Evolutionary conservation across 2,113 vertebrate genomes (phyloP).

Genomic region (Columba livia): DNA sequence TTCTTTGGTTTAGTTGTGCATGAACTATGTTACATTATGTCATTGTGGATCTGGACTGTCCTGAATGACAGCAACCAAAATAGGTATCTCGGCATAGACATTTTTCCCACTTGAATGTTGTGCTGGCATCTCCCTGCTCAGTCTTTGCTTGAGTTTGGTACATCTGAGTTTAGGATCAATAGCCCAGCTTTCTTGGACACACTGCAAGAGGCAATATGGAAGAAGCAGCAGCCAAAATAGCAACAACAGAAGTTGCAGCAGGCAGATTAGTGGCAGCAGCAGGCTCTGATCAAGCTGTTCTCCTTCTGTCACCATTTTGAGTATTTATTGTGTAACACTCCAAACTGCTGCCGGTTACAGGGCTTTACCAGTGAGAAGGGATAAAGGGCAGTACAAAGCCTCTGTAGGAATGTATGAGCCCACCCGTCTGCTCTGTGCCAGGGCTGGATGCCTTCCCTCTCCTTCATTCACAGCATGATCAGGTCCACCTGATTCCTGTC

Average conservation of each 20-base stretch:
- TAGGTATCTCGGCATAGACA: background rate
- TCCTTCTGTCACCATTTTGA: slow-evolving; percentile 71
- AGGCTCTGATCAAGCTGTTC: slow-evolving; percentile 69
- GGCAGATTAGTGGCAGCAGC: slow-evolving; percentile 63
- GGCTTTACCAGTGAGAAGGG: background rate
- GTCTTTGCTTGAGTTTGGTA: background rate
- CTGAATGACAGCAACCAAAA: background rate
- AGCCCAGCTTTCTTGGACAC: slow-evolving; percentile 4
- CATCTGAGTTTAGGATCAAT: background rate
- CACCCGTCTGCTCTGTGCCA: rapidly evolving
- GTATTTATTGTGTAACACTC: slow-evolving; percentile 20
- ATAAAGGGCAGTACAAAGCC: slow-evolving; percentile 32
- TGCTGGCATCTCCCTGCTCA: background rate
- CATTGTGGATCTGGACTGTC: background rate
- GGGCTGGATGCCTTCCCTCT: slow-evolving; percentile 21
- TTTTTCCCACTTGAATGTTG: background rate
- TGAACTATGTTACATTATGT: background rate
- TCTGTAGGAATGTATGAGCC: background rate
- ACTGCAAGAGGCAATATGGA: slow-evolving; percentile 25
- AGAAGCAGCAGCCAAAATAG: slow-evolving; percentile 63
- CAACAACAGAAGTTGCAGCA: slow-evolving; percentile 60
- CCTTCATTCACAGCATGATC: background rate
- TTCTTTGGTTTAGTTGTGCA: background rate
- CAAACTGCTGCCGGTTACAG: slow-evolving; percentile 8
- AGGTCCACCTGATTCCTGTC: background rate